Conservation (phyloP, 2,888 invertebrate genomes). For the Oeneis ivallda region DNA sequence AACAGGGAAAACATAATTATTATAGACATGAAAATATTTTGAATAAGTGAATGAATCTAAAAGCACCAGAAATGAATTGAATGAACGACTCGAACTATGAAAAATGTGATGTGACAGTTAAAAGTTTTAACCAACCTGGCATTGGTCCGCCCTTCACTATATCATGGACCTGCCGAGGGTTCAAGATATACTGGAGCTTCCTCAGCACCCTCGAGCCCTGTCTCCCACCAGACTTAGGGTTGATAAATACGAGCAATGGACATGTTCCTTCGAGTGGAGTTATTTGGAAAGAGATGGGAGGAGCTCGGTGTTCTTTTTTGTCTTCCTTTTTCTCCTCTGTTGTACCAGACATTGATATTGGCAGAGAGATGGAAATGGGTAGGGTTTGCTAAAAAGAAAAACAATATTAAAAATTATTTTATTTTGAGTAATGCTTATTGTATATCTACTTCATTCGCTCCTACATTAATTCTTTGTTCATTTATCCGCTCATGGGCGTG, state of each 20-base stretch:
- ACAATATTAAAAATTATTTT: no score
- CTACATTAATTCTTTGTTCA: no score
- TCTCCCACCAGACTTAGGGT: conserved; percentile 97
- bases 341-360: conserved; percentile 61
- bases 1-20: no score
- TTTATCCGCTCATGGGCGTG: no score
- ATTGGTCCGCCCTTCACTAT: conserved; percentile 95
- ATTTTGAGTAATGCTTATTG: no score
- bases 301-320: conserved; percentile 60
- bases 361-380: conserved; percentile 71
- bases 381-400: conserved; percentile 59
- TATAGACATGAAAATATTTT: no score
- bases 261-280: conserved; percentile 87
- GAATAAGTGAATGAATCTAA: no score
- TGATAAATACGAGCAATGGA: conserved; percentile 96
- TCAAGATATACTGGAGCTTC: conserved; percentile 97
- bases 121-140: conserved; percentile 77
- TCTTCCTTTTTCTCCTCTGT: conserved; percentile 54
- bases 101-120: no score
- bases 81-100: no score
- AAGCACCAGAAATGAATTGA: no score
- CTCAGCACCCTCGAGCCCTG: conserved; percentile 94
- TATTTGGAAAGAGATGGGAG: conserved; percentile 96
- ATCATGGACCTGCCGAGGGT: conserved; percentile 96
- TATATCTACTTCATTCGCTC: no score